These are phyloP conservation scores for Lamproptera curius DNA, from an alignment of 2,888 invertebrate species.

Conservation along the genomic window DNA sequence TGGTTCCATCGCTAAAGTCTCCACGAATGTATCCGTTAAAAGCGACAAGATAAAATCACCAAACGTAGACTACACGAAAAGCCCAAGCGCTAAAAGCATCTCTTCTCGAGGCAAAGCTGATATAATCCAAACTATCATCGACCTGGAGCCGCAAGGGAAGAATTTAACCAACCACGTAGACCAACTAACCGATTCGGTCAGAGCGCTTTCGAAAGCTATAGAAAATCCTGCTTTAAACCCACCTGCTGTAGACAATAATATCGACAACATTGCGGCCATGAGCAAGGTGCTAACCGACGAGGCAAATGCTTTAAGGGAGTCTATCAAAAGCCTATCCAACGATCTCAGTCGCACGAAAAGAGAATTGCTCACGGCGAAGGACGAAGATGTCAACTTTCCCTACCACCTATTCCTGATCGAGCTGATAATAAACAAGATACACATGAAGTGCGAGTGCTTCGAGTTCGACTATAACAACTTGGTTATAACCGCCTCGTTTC, in stretches of 20 bases:
- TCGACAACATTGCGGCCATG: slow-evolving; percentile 61
- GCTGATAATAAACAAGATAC: slow-evolving; percentile 66
- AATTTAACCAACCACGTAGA: slow-evolving; percentile 44
- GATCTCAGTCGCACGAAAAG: slow-evolving; percentile 57
- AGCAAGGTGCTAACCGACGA: slow-evolving; percentile 60
- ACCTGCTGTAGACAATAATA: slow-evolving; percentile 42
- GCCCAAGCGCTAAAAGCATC: slow-evolving; percentile 22
- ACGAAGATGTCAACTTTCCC: slow-evolving; percentile 54
- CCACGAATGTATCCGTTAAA: slow-evolving; percentile 19
- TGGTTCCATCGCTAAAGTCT: slow-evolving; percentile 16
- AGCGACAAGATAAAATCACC: slow-evolving; percentile 19
- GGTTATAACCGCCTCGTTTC: slow-evolving; percentile 58
- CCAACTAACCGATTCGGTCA: slow-evolving; percentile 43
- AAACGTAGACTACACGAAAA: slow-evolving; percentile 24
- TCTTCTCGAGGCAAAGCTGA: slow-evolving; percentile 25
- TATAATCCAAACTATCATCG: slow-evolving; percentile 32
- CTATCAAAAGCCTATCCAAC: slow-evolving; percentile 54
- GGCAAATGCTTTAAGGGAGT: slow-evolving; percentile 59
- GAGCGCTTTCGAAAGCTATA: slow-evolving; percentile 36
- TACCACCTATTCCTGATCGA: slow-evolving; percentile 68
- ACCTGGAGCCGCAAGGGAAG: slow-evolving; percentile 41
- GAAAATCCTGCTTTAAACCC: slow-evolving; percentile 30
- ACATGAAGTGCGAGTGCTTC: slow-evolving; percentile 72
- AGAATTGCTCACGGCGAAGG: slow-evolving; percentile 34
- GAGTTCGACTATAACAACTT: slow-evolving; percentile 63